phyloP scores from a whole-genome alignment of 2,797 vertebrate genomes.

The Peromyscus nudipes region DNA sequence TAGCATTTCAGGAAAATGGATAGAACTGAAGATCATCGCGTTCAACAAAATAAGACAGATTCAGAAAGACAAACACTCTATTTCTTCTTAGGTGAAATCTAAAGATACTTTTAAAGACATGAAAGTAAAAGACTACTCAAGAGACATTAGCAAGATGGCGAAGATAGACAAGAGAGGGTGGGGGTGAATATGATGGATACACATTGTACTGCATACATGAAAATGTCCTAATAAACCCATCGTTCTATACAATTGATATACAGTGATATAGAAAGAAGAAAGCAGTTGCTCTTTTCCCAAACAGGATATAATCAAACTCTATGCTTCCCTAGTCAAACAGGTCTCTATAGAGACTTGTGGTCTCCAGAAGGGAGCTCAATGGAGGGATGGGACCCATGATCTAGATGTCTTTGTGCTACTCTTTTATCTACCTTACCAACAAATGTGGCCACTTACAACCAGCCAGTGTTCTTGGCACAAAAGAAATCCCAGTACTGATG shows the following conservation, averaged over 20 bases:
- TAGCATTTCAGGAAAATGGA: background rate
- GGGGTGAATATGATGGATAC: background rate
- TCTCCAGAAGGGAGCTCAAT: background rate
- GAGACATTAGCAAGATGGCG: background rate
- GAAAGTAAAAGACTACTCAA: background rate
- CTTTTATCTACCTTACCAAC: background rate
- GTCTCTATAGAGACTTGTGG: background rate
- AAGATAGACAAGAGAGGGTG: background rate
- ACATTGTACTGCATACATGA: background rate
- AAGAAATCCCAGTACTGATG: background rate
- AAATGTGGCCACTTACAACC: background rate
- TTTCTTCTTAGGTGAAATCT: background rate
- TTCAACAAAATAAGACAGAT: background rate
- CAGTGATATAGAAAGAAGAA: background rate
- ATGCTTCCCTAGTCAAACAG: background rate
- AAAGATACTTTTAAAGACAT: background rate
- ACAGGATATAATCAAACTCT: background rate
- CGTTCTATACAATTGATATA: background rate
- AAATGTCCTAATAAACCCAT: background rate
- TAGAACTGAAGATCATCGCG: background rate
- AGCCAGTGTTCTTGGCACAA: accelerated
- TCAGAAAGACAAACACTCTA: background rate
- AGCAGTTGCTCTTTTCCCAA: background rate
- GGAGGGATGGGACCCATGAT: no score
- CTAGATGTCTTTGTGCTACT: background rate